These are phyloP conservation scores for Amiota mariae DNA, from an alignment of 2,888 invertebrate species.

Conservation along the genomic window DNA sequence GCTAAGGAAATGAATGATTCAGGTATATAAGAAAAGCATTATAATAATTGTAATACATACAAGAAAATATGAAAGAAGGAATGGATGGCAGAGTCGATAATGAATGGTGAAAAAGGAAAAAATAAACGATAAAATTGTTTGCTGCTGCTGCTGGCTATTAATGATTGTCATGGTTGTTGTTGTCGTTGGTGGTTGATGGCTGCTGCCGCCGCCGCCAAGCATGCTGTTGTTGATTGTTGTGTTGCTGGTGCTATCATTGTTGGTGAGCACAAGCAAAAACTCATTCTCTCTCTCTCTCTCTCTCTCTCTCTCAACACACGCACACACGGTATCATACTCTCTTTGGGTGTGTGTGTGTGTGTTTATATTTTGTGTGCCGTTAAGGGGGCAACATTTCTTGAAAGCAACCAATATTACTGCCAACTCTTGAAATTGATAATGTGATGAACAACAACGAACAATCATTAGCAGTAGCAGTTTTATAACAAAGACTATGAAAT, in stretches of 20 bases:
- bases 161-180: constrained; percentile 7
- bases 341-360: not conserved
- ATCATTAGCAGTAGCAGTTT: not conserved
- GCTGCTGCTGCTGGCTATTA: not conserved
- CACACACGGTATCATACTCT: not conserved
- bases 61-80: not conserved
- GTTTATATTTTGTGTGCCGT: not conserved
- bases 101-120: not conserved
- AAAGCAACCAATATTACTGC: no score
- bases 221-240: constrained; percentile 17
- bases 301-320: not conserved
- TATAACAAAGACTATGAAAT: no score
- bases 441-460: constrained; percentile 26
- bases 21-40: constrained; percentile 55
- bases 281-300: not conserved
- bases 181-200: constrained; percentile 9
- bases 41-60: constrained; percentile 27
- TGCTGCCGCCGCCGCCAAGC: constrained; percentile 17
- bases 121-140: not conserved
- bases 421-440: not conserved
- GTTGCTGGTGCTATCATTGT: not conserved
- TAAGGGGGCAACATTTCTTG: constrained; percentile 6
- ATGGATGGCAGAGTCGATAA: not conserved
- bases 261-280: not conserved
- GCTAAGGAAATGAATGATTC: constrained; percentile 65